Conservation (phyloP, 2,888 invertebrate species). For the Periphyllus acericola region DNA sequence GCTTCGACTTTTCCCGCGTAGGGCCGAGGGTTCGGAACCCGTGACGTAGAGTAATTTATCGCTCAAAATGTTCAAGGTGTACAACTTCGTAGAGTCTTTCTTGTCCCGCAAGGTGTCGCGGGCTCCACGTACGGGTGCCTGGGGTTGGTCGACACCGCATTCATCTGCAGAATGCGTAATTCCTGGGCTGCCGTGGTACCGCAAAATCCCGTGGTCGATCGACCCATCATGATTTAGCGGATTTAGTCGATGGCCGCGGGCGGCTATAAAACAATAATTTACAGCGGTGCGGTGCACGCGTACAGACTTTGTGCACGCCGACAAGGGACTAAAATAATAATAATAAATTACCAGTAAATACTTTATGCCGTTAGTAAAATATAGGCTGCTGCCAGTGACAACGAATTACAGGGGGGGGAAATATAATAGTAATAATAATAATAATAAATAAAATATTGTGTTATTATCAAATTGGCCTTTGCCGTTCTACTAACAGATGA, state of each 20-base stretch:
- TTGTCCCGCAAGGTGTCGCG: too few species aligned
- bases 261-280: conserved; percentile 12
- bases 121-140: neutral
- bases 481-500: too few species aligned
- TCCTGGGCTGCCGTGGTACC: neutral
- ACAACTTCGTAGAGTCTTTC: too few species aligned
- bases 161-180: neutral
- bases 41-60: too few species aligned
- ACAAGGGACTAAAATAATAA: neutral
- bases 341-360: neutral
- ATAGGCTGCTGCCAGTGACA: neutral
- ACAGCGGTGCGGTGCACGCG: neutral
- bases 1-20: too few species aligned
- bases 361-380: neutral
- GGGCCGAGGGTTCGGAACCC: too few species aligned
- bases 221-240: neutral
- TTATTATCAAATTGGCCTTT: too few species aligned
- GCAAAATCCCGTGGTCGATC: neutral
- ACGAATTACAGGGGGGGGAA: neutral
- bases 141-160: neutral
- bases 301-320: neutral
- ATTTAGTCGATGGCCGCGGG: neutral
- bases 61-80: too few species aligned
- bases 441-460: too few species aligned
- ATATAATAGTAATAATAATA: neutral